phyloP scores from a whole-genome alignment of 2,113 vertebrate species.

The Pseudopipra pipra region DNA sequence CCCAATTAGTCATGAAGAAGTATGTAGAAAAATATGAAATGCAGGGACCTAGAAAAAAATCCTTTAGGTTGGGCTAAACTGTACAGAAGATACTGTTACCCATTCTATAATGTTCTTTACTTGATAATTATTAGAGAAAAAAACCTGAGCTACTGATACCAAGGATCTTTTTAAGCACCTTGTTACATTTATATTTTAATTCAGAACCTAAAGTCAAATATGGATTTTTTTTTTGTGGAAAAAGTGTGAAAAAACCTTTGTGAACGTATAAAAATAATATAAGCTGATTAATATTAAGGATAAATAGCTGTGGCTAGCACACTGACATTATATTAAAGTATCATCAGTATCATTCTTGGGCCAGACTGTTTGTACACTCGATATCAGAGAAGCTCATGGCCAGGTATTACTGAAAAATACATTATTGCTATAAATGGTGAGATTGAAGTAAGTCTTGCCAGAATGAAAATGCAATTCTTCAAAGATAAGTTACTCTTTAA shows the following conservation, averaged over 20 bases:
- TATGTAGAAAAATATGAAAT: slow-evolving; percentile 25
- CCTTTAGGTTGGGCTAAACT: not conserved
- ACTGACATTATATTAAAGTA: not conserved
- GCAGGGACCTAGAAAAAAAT: not conserved
- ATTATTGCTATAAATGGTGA: slow-evolving; percentile 40
- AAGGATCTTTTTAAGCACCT: not conserved
- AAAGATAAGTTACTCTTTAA: slow-evolving; percentile 1
- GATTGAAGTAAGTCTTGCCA: slow-evolving; percentile 40
- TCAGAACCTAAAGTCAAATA: not conserved
- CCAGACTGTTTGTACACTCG: not conserved
- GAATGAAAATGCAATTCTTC: slow-evolving; percentile 18
- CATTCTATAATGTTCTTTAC: not conserved
- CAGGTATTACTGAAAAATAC: slow-evolving; percentile 48
- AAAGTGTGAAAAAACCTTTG: not conserved
- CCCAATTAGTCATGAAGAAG: slow-evolving; percentile 43
- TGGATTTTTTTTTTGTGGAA: not conserved
- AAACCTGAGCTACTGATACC: not conserved
- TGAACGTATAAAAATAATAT: not conserved
- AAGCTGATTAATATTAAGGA: slow-evolving; percentile 15
- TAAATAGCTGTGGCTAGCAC: not conserved
- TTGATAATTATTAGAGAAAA: not conserved
- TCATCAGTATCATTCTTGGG: not conserved
- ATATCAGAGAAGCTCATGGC: slow-evolving; percentile 11
- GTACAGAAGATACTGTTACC: not conserved
- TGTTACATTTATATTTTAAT: not conserved